Base-by-base conservation (phyloP, 1,140 invertebrate genomes). In the Acarapis woodi region DNA sequence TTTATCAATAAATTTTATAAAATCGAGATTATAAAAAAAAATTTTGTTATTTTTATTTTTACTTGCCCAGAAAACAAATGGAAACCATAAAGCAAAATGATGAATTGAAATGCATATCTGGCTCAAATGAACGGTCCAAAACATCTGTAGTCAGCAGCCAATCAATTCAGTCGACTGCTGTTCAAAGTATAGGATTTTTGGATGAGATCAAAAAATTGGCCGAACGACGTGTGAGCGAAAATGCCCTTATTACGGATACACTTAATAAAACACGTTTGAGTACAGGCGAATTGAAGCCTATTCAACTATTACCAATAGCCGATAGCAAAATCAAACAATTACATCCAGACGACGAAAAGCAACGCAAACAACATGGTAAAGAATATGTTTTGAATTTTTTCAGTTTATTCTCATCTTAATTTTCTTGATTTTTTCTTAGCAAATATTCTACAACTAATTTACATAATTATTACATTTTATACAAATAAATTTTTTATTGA, bases 321-420 rank as follows among this genome's bases (percentile, higher is more conserved):
- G 12, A 14, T 4, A 37, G 23, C 16, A 19, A n/a, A 3, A 15
- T 9, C n/a, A 12, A 3, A 9, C 12, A 15, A 14, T 30, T 9
- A 22, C n/a, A 5, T 6, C 26, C 16, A 29, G 25, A 29, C 5
- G 36, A 30, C 20, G 36, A 37, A 14, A 37, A 37, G 5, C 25
- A n/a, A n/a, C n/a, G 36, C 9, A 37, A 37, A 20, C 36, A 21
- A 37, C 36, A 37, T 16, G 36, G 36, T 37, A 29, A 29, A 22
- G 9, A 32, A 8, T 32, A 8, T 26, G n/a, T 6, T 16, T 32
- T 32, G 3, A 14, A 18, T 32, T 3, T 18, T 16, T 32, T 32
- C 20, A 14, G 4, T 32, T 32, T 12, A 18, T 3, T 18, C 2
- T 32, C 12, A 14, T 10, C 18, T 19, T 32, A 3, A 14, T 10